A percentile compares a stretch with the other conserved stretches of the same genome.
phyloP scores from a whole-genome alignment of 1,140 invertebrate species.

The Ptiloglossa arizonensis region DNA sequence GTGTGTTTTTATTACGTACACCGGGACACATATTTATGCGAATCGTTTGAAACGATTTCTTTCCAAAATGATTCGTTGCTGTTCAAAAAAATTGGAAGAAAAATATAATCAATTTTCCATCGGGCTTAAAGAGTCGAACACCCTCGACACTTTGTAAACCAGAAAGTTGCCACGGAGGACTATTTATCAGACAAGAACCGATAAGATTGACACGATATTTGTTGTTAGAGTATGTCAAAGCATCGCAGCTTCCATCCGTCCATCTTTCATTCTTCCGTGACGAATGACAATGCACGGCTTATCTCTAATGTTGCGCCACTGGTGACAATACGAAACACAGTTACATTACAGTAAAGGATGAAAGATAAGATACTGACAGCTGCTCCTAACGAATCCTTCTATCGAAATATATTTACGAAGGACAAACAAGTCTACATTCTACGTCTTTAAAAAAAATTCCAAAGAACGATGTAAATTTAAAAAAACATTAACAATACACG shows the following conservation, averaged over 20 bases:
- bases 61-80: too few species aligned
- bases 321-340: conserved; percentile 5
- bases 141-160: neutral
- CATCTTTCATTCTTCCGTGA: neutral
- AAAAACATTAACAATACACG: too few species aligned
- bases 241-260: neutral
- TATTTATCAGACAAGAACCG: neutral
- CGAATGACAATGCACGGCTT: conserved; percentile 3
- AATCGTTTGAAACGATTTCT: too few species aligned
- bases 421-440: too few species aligned
- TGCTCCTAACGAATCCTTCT: neutral
- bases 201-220: conserved; percentile 14
- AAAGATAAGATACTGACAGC: neutral
- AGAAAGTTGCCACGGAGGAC: neutral
- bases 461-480: too few species aligned
- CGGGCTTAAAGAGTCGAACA: neutral
- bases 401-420: too few species aligned
- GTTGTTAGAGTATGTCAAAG: neutral
- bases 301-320: conserved; percentile 2
- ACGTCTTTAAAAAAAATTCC: too few species aligned
- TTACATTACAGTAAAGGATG: neutral
- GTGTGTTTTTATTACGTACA: too few species aligned
- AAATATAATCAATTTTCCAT: too few species aligned
- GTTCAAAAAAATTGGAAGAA: too few species aligned
- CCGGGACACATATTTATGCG: too few species aligned